These are phyloP conservation scores for Macaca nemestrina DNA, from an alignment of 2,113 vertebrate species.

Conservation along the genomic window DNA sequence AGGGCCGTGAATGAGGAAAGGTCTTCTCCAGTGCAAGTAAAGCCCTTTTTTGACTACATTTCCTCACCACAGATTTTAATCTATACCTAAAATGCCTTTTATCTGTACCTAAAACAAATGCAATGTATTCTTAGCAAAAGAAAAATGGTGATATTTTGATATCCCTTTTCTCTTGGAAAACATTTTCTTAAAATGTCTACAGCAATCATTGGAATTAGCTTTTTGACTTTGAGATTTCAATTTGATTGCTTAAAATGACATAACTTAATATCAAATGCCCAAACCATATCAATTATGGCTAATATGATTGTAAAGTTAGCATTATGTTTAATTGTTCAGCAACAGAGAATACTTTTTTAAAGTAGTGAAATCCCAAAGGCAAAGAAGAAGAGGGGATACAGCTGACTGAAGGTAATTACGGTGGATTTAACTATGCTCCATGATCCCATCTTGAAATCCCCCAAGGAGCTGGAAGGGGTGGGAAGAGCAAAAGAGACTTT, in stretches of 20 bases:
- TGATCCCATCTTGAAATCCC: not conserved
- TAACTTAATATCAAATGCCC: not conserved
- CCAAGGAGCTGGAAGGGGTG: not conserved
- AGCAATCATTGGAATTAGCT: not conserved
- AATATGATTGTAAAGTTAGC: accelerated
- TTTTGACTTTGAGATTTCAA: not conserved
- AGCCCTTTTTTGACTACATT: not conserved
- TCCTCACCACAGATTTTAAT: not conserved
- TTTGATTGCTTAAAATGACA: not conserved
- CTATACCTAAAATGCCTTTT: not conserved
- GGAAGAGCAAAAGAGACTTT: not conserved
- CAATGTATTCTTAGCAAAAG: not conserved
- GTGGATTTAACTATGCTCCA: not conserved
- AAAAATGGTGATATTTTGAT: not conserved
- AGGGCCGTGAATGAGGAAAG: not conserved
- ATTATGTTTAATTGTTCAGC: not conserved
- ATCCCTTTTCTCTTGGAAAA: not conserved
- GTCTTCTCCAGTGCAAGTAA: accelerated
- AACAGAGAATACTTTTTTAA: not conserved
- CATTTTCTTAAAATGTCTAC: not conserved
- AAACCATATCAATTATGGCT: accelerated
- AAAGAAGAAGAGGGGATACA: not conserved
- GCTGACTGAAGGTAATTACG: not conserved
- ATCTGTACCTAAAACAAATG: not conserved
- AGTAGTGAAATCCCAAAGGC: not conserved